phyloP scores from a whole-genome alignment of 2,888 invertebrate species.

The Epistrophe eligans region DNA sequence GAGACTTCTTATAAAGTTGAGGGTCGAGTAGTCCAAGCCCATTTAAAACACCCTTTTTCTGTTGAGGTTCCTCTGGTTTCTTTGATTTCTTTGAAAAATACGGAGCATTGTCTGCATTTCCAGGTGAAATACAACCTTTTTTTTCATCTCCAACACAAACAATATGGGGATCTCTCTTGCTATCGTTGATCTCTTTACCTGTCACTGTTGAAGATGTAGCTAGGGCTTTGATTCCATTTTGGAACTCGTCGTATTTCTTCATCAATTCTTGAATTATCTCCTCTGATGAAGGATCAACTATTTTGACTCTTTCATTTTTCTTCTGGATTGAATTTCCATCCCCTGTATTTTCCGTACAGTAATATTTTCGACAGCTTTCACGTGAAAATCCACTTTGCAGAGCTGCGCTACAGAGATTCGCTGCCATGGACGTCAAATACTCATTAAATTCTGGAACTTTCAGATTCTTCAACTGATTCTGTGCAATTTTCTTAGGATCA shows the following conservation, averaged over 20 bases:
- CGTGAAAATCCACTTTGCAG: slow-evolving; percentile 78
- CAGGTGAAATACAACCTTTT: slow-evolving; percentile 75
- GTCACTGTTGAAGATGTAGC: background rate
- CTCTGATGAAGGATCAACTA: background rate
- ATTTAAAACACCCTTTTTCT: background rate
- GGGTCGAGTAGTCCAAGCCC: slow-evolving; percentile 26
- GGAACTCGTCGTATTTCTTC: background rate
- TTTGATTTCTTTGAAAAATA: background rate
- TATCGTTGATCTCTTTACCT: background rate
- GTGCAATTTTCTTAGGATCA: slow-evolving; percentile 75
- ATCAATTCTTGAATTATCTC: background rate
- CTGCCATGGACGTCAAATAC: slow-evolving; percentile 79
- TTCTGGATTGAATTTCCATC: background rate
- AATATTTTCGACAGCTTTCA: slow-evolving; percentile 61
- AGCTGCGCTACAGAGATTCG: slow-evolving; percentile 80
- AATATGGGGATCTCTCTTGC: slow-evolving; percentile 54
- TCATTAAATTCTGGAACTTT: slow-evolving; percentile 79
- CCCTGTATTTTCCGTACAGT: slow-evolving; percentile 33
- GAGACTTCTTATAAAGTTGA: slow-evolving; percentile 29
- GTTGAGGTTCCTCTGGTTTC: background rate
- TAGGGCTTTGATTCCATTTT: background rate
- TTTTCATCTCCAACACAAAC: slow-evolving; percentile 69
- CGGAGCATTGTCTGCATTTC: slow-evolving; percentile 53
- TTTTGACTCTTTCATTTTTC: background rate
- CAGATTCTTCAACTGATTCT: slow-evolving; percentile 54